Conservation (phyloP, 2,113 vertebrate genomes). For the Pachycephala philippinensis region DNA sequence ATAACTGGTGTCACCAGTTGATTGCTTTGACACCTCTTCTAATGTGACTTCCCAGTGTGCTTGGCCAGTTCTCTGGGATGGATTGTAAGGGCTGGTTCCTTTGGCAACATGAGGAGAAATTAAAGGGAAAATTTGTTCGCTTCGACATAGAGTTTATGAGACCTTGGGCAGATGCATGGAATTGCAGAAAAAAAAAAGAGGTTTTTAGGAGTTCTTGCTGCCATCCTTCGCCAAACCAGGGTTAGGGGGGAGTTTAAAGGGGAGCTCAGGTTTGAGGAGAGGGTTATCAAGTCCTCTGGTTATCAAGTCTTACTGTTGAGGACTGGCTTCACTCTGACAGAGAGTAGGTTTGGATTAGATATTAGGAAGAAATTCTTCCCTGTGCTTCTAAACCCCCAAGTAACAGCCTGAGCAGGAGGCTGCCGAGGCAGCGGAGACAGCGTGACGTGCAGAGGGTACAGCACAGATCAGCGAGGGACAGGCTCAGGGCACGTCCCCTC, state of each 20-base stretch:
- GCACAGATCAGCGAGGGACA: rapidly evolving
- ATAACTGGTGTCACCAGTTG: background rate
- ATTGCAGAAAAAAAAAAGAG: background rate
- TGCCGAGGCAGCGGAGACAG: rapidly evolving
- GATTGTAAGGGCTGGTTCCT: background rate
- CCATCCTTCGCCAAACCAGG: background rate
- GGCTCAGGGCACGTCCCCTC: background rate
- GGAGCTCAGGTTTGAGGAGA: background rate
- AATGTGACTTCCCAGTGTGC: background rate
- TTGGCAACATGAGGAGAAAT: background rate
- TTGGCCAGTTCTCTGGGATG: background rate
- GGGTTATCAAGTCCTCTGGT: background rate
- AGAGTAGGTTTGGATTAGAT: background rate
- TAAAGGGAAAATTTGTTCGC: background rate
- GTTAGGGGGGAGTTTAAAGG: background rate
- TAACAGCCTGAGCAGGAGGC: background rate
- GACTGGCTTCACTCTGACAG: background rate
- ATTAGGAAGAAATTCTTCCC: background rate
- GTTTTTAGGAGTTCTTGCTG: background rate
- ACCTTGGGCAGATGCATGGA: rapidly evolving
- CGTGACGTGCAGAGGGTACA: rapidly evolving
- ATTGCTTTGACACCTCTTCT: background rate
- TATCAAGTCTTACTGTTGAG: background rate
- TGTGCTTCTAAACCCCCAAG: background rate
- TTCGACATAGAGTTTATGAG: background rate